Evolutionary conservation across 2,113 vertebrate genomes (phyloP).

Genomic region (Pycnonotus jocosus): DNA sequence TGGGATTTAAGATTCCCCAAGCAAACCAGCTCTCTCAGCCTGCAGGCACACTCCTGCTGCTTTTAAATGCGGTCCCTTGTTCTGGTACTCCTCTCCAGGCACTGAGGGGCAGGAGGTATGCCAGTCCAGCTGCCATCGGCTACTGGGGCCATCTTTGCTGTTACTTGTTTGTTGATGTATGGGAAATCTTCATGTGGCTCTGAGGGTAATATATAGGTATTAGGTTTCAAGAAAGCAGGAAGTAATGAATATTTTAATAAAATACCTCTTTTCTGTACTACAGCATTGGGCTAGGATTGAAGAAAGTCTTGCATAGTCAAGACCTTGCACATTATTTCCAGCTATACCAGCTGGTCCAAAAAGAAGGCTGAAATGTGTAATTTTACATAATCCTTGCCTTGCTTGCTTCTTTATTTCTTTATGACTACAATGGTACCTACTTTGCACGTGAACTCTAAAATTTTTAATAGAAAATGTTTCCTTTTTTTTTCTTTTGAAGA

Average conservation of each 20-base stretch:
- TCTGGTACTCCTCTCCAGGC: not conserved
- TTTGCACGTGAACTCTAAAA: not conserved
- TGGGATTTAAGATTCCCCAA: not conserved
- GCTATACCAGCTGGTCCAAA: not conserved
- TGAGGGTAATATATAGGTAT: not conserved
- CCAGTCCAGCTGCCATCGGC: not conserved
- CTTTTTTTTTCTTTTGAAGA: not conserved
- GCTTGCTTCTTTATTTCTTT: not conserved
- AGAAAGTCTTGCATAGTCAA: not conserved
- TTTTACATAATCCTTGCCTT: not conserved
- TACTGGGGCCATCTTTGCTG: not conserved
- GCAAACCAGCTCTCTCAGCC: not conserved
- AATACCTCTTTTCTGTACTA: not conserved
- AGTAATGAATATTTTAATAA: constrained; percentile 37
- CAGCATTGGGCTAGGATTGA: not conserved
- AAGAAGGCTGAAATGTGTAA: not conserved
- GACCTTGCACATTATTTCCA: not conserved
- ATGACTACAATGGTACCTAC: not conserved
- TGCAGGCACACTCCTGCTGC: not conserved
- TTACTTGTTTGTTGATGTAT: not conserved
- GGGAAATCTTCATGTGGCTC: not conserved
- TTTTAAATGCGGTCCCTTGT: not conserved
- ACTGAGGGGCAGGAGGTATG: not conserved
- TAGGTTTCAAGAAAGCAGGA: constrained; percentile 40
- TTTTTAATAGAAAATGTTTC: not conserved